Conservation (phyloP, 1,140 invertebrate genomes). For the Euschistus heros region DNA sequence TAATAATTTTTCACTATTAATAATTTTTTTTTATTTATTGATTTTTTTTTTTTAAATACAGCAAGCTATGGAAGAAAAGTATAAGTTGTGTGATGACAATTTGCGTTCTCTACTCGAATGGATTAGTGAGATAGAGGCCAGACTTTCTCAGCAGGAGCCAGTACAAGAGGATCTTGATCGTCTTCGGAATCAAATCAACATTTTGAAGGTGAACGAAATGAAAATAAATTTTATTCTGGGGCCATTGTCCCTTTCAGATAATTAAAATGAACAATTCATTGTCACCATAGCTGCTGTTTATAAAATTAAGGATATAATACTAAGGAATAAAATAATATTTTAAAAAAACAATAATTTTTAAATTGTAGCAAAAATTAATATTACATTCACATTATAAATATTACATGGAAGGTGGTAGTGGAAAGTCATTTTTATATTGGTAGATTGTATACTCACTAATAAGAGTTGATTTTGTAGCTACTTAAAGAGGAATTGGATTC, state of each 20-base stretch:
- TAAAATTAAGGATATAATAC: too few species aligned
- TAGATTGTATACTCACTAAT: too few species aligned
- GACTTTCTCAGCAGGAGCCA: constrained; percentile 75
- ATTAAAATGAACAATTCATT: too few species aligned
- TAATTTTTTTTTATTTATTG: background rate
- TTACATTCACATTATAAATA: too few species aligned
- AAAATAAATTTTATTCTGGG: too few species aligned
- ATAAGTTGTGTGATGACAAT: constrained; percentile 76
- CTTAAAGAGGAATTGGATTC: constrained; percentile 84
- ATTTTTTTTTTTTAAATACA: constrained; percentile 36
- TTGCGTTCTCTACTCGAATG: constrained; percentile 76
- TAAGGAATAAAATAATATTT: background rate
- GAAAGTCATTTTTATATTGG: too few species aligned
- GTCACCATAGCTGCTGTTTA: too few species aligned
- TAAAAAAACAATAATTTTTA: background rate
- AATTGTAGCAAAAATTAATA: too few species aligned
- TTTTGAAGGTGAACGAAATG: constrained; percentile 70
- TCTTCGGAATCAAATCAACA: constrained; percentile 79
- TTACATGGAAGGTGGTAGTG: too few species aligned
- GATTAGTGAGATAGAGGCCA: constrained; percentile 75
- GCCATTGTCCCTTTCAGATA: too few species aligned
- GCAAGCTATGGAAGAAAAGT: constrained; percentile 91
- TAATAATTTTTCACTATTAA: background rate
- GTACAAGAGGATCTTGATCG: constrained; percentile 81
- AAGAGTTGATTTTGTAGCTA: constrained; percentile 45